A percentile compares a stretch with the other conserved stretches of the same genome.
Conservation (phyloP, 2,113 vertebrate species). For the Uropsilus gracilis region DNA sequence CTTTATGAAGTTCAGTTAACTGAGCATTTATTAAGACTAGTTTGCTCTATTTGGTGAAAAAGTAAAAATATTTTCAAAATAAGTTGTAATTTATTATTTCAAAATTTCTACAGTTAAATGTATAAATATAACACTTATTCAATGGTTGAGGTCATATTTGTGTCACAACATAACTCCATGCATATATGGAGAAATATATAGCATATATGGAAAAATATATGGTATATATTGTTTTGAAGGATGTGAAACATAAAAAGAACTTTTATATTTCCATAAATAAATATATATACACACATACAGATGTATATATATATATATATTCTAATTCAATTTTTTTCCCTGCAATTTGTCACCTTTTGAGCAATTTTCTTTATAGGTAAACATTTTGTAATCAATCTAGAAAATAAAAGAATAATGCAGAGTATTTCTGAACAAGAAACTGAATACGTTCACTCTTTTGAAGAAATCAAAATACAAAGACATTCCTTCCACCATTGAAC, state of each 20-base stretch:
- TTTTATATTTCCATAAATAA: not conserved
- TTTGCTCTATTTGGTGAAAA: not conserved
- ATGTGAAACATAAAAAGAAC: too few species aligned
- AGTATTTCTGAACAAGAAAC: not conserved
- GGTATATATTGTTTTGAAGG: too few species aligned
- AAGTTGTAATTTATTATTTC: not conserved
- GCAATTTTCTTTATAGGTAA: not conserved
- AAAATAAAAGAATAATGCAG: not conserved
- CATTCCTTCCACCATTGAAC: not conserved
- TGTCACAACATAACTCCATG: not conserved
- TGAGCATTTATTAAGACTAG: constrained; percentile 8
- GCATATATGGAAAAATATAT: not conserved
- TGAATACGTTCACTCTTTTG: not conserved
- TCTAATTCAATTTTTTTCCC: not conserved
- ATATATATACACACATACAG: not conserved
- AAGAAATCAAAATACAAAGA: not conserved
- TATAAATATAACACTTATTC: not conserved
- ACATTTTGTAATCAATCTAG: not conserved
- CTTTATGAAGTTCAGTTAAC: not conserved
- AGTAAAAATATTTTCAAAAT: not conserved
- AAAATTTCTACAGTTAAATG: not conserved
- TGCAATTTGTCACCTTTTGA: not conserved
- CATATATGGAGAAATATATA: not conserved
- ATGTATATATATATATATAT: too few species aligned
- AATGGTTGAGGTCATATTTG: not conserved